Percentiles rank a stretch among this genome's conserved stretches.
Conservation (phyloP, 2,888 invertebrate genomes). For the Chrysotoxum bicinctum region DNA sequence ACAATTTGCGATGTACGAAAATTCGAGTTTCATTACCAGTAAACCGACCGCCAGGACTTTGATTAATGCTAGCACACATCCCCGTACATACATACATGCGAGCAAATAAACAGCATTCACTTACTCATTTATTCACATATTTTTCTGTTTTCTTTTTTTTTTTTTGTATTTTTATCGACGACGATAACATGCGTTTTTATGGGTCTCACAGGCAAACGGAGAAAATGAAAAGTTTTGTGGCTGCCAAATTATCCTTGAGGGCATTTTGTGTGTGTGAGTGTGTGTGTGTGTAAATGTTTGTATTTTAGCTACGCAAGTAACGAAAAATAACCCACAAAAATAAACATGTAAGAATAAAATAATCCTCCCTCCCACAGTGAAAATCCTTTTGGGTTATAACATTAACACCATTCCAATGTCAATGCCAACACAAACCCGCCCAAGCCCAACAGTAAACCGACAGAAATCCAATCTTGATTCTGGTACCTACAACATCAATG, state of each 20-base stretch:
- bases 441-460: constrained; percentile 5
- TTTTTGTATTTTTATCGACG: background rate
- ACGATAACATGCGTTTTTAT: constrained; percentile 68
- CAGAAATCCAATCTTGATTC: constrained; percentile 48
- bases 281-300: background rate
- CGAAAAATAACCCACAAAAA: constrained; percentile 32
- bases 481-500: constrained; percentile 7
- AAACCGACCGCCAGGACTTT: constrained; percentile 30
- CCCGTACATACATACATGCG: background rate
- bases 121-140: constrained; percentile 60
- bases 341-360: constrained; percentile 45
- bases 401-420: background rate
- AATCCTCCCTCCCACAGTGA: background rate
- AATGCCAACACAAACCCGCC: background rate
- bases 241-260: constrained; percentile 71
- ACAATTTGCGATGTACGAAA: constrained; percentile 49
- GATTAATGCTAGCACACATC: constrained; percentile 55
- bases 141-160: background rate
- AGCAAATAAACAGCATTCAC: constrained; percentile 29
- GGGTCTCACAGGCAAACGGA: constrained; percentile 36
- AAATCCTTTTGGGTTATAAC: constrained; percentile 6
- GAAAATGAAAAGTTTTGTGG: constrained; percentile 69
- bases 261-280: constrained; percentile 13
- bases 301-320: constrained; percentile 55
- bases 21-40: constrained; percentile 35